A percentile compares a stretch with the other conserved stretches of the same genome.
phyloP scores from a whole-genome alignment of 1,140 invertebrate genomes.

The Dinothrombium tinctorium region DNA sequence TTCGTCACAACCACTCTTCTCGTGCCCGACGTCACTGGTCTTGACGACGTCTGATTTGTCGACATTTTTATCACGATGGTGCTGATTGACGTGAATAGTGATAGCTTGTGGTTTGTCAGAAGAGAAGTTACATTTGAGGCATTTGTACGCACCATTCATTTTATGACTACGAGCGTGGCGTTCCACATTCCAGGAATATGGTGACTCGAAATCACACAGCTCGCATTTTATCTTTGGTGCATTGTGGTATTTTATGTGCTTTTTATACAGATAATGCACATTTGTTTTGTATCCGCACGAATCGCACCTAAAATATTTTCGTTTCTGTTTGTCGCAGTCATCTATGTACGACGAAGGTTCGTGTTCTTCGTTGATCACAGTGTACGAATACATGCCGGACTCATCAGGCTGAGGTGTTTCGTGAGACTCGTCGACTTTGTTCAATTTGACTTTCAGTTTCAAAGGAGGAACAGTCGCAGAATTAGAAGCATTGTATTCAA shows the following conservation, averaged over 20 bases:
- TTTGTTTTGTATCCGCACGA: constrained; percentile 68
- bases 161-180: constrained; percentile 75
- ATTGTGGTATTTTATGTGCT: constrained; percentile 80
- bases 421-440: not conserved
- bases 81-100: constrained; percentile 56
- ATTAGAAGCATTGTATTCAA: not conserved
- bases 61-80: constrained; percentile 17
- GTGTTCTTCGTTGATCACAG: too few relatives aligned
- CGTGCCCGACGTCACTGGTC: too few relatives aligned
- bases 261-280: constrained; percentile 63
- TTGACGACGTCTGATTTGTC: too few relatives aligned
- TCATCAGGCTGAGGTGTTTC: not conserved
- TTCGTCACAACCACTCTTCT: too few relatives aligned
- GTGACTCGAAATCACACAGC: too few relatives aligned
- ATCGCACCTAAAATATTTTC: not conserved
- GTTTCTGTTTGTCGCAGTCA: too few relatives aligned
- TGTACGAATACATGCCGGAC: constrained; percentile 1
- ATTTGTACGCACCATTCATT: constrained; percentile 51
- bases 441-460: not conserved
- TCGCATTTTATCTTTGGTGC: too few relatives aligned
- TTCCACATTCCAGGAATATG: too few relatives aligned
- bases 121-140: constrained; percentile 67
- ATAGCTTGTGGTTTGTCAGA: constrained; percentile 74
- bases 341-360: too few relatives aligned
- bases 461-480: not conserved